Conservation (phyloP, 2,888 invertebrate species). For the Sinelater perroti region DNA sequence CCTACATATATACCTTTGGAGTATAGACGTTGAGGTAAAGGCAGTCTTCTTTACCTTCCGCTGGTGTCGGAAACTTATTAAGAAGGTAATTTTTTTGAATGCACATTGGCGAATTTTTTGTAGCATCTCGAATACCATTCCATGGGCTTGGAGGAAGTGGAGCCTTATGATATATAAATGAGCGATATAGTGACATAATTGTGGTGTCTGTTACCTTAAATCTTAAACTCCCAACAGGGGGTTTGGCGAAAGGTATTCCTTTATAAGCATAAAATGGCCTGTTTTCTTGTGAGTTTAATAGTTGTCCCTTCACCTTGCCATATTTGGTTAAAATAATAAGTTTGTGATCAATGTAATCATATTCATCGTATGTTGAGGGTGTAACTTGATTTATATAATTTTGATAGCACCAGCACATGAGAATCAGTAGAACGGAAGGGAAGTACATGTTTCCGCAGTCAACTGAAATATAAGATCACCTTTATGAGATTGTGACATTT, state of each 20-base stretch:
- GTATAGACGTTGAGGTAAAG: constrained; percentile 63
- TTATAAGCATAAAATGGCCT: constrained; percentile 22
- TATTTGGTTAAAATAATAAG: constrained; percentile 1
- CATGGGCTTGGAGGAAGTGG: constrained; percentile 50
- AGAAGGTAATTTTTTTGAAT: constrained; percentile 61
- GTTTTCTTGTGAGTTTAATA: neutral
- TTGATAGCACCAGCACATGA: no score
- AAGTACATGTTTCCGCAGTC: no score
- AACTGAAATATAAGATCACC: no score
- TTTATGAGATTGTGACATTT: no score
- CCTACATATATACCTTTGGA: constrained; percentile 50
- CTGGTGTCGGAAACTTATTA: constrained; percentile 43
- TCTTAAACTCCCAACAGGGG: constrained; percentile 24
- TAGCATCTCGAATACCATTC: constrained; percentile 51
- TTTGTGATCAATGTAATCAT: no score
- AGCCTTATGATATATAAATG: constrained; percentile 49
- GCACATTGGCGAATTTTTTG: constrained; percentile 55
- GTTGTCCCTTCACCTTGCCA: constrained; percentile 25
- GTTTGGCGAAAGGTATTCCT: constrained; percentile 31
- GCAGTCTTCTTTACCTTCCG: constrained; percentile 63
- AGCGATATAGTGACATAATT: no score
- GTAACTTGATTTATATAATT: no score
- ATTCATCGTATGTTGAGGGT: no score
- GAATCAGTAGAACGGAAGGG: no score
- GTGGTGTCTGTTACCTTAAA: constrained; percentile 34